Base-by-base conservation (phyloP, 1,140 invertebrate species). In the Drosophila micromelanica region DNA sequence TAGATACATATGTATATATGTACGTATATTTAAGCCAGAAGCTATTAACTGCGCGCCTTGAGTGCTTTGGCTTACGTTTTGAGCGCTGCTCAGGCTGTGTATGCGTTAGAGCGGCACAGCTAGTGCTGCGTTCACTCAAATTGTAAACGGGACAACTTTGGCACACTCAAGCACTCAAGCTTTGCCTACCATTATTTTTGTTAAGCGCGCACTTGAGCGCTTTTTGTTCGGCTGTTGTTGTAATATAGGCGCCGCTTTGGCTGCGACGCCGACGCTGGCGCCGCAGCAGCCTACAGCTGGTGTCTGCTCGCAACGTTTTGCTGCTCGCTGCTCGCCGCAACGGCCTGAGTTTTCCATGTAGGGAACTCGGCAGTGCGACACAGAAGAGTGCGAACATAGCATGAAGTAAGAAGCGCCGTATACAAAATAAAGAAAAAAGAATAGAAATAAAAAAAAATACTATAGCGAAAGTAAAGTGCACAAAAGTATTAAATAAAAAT, bases 301-400 rank as follows among this genome's bases (percentile, higher is more conserved):
- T 59, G 46, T 43, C 20, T 27, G 35, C 7, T 20, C 30, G 13
- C 42, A 12, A 13, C 15, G 42, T 9, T 46, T 9, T 48, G 17
- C 48, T 51, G 49, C 49, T 51, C 30, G 49, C 7, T 51, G 48
- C 48, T 37, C 54, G 73, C 49, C 63, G 59, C 59, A 51, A 30
- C 52, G 60, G 74, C 60, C 52, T 78, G 78, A 89, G 82, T 82
- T 87, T 87, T 87, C 78, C 82, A 87, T 86, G 79, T 89, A 86
- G 82, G 82, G 75, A 76, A 87, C 75, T 78, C 84, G 79, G 78
- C 82, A 87, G 82, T 86, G 78, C 72, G 84, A 74, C 74, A 77
- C 82, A 86, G 84, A 87, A 87, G 84, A 87, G 84, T 87, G 84
- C 84, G 84, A 87, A 89, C 84, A 89, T 87, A 87, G 84, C 82